A percentile compares a stretch with the other conserved stretches of the same genome.
phyloP scores from a whole-genome alignment of 1,140 invertebrate species.

The Ips typographus region DNA sequence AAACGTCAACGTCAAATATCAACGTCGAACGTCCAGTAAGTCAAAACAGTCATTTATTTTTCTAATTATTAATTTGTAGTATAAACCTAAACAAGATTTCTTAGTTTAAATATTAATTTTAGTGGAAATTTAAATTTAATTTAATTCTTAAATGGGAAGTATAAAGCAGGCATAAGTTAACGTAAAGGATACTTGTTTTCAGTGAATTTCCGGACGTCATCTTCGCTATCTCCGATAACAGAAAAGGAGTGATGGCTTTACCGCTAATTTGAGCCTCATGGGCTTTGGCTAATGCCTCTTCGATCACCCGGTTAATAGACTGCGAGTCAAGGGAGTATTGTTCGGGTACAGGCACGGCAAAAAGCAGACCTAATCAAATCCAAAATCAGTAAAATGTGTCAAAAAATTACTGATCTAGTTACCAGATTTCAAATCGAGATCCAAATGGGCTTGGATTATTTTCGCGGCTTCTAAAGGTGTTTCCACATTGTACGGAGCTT shows the following conservation, averaged over 20 bases:
- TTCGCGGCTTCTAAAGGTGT: constrained; percentile 68
- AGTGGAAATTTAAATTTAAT: too few relatives aligned
- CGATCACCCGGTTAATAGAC: constrained; percentile 70
- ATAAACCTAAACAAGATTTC: too few relatives aligned
- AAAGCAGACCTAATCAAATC: constrained; percentile 63
- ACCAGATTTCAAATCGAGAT: constrained; percentile 69
- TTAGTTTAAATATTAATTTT: too few relatives aligned
- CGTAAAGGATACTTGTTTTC: constrained; percentile 68
- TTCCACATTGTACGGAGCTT: constrained; percentile 69
- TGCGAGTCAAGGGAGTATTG: constrained; percentile 63
- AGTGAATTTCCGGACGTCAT: constrained; percentile 81
- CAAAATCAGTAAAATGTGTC: neutral
- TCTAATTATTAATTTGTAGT: too few relatives aligned
- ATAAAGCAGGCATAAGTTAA: too few relatives aligned
- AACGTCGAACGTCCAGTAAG: too few relatives aligned
- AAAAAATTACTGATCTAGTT: constrained; percentile 1
- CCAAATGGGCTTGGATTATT: constrained; percentile 61
- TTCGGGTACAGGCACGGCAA: constrained; percentile 89
- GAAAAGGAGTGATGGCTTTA: constrained; percentile 90
- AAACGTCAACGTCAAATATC: too few relatives aligned
- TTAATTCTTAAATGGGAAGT: too few relatives aligned
- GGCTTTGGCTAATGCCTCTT: constrained; percentile 70
- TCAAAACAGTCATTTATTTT: too few relatives aligned
- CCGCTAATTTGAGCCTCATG: constrained; percentile 67
- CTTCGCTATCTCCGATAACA: constrained; percentile 74